These are phyloP conservation scores for Elephas maximus DNA, from an alignment of 2,113 vertebrate genomes.

Conservation along the genomic window DNA sequence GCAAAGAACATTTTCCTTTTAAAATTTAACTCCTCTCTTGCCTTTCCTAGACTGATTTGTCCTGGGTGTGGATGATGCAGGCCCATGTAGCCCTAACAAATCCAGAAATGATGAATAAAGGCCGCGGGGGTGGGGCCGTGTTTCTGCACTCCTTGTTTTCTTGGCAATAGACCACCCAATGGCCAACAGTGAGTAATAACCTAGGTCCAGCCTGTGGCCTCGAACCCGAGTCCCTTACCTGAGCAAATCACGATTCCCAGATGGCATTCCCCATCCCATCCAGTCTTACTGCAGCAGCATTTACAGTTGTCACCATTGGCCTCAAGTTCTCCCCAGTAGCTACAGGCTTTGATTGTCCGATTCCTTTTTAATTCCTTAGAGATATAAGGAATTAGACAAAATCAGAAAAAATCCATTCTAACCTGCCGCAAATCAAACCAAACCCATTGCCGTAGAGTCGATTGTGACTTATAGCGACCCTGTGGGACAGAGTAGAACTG, in stretches of 20 bases:
- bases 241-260: not conserved
- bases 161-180: not conserved
- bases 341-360: not conserved
- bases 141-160: not conserved
- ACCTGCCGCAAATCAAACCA: not conserved
- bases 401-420: constrained; percentile 18
- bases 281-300: not conserved
- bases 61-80: not conserved
- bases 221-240: not conserved
- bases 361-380: not conserved
- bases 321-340: fast-evolving
- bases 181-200: not conserved
- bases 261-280: fast-evolving
- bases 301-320: fast-evolving
- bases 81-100: not conserved
- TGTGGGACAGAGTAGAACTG: no score
- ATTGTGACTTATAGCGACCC: not conserved
- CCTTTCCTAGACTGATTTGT: not conserved
- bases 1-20: not conserved
- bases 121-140: fast-evolving
- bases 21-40: not conserved
- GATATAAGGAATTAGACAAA: not conserved
- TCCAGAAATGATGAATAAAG: not conserved
- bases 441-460: no score
- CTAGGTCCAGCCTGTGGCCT: not conserved